Evolutionary conservation across 2,113 vertebrate species (phyloP).

Genomic region (Sialia sialis): DNA sequence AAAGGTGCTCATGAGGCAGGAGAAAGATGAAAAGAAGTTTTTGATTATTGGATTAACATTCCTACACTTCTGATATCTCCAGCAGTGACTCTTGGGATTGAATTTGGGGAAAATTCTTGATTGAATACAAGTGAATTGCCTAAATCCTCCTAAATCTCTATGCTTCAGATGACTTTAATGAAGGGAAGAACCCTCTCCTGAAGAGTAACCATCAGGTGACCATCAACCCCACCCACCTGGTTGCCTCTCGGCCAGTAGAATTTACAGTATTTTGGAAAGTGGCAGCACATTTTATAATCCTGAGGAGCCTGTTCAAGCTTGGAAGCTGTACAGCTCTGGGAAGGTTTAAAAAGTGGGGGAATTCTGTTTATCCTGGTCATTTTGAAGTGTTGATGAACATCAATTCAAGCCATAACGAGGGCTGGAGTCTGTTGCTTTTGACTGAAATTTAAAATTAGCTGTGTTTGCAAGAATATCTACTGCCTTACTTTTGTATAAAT

Average conservation of each 20-base stretch:
- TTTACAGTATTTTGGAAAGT: background rate
- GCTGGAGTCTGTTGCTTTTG: background rate
- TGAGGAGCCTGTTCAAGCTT: background rate
- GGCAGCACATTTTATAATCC: background rate
- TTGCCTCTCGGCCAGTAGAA: background rate
- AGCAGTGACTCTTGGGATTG: background rate
- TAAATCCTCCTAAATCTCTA: background rate
- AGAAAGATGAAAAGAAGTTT: background rate
- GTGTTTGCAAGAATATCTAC: background rate
- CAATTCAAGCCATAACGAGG: background rate
- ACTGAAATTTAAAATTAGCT: background rate
- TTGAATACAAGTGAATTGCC: background rate
- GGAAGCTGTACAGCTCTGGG: background rate
- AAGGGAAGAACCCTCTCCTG: background rate
- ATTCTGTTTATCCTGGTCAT: background rate
- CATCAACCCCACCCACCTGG: background rate
- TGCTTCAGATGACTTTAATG: background rate
- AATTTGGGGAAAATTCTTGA: background rate
- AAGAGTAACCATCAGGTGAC: background rate
- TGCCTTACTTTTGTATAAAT: background rate
- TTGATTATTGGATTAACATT: background rate
- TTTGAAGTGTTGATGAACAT: background rate
- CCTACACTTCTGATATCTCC: background rate
- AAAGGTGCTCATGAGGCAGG: background rate
- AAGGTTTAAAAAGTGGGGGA: background rate